A percentile compares a stretch with the other conserved stretches of the same genome.
These are phyloP conservation scores for Bovichtus diacanthus DNA, from an alignment of 2,797 vertebrate species.

Conservation along the genomic window DNA sequence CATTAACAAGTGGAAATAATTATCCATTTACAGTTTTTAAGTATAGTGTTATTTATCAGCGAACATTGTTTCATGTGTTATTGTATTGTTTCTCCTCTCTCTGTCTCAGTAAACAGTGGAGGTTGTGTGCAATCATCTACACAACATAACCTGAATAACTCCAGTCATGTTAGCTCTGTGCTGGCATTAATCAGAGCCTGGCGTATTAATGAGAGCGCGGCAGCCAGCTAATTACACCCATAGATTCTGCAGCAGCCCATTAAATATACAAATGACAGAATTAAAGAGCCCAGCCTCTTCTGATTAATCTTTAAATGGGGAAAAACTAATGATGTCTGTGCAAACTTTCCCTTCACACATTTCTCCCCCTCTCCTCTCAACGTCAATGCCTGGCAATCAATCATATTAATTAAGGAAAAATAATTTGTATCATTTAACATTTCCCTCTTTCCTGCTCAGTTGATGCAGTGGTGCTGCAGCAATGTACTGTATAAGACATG, in stretches of 20 bases:
- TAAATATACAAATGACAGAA: constrained; percentile 99
- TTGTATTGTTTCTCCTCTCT: constrained; percentile 71
- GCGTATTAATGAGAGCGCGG: constrained; percentile 99
- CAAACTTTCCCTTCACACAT: constrained; percentile 99
- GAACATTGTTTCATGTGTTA: constrained; percentile 62
- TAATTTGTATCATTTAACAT: constrained; percentile 88
- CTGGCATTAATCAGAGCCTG: constrained; percentile 99
- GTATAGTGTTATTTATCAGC: constrained; percentile 53
- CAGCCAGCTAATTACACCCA: constrained; percentile 99
- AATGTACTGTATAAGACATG: constrained; percentile 61
- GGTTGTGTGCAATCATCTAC: constrained; percentile 99
- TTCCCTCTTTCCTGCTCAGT: constrained; percentile 83
- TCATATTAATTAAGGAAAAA: constrained; percentile 95
- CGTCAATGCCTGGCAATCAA: constrained; percentile 96
- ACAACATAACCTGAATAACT: constrained; percentile 99
- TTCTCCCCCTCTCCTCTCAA: constrained; percentile 95
- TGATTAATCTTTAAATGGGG: constrained; percentile 99
- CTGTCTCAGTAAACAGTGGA: constrained; percentile 91
- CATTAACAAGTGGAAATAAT: constrained; percentile 59
- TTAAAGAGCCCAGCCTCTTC: constrained; percentile 99
- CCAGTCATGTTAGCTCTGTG: constrained; percentile 99
- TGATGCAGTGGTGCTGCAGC: constrained; percentile 63
- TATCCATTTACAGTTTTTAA: constrained; percentile 43
- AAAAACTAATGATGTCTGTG: constrained; percentile 99
- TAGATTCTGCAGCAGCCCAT: constrained; percentile 99